Evolutionary conservation across 2,797 vertebrate genomes (phyloP), one percentile per base, ranked within the genome.

Genomic region (Synaphobranchus kaupii): DNA sequence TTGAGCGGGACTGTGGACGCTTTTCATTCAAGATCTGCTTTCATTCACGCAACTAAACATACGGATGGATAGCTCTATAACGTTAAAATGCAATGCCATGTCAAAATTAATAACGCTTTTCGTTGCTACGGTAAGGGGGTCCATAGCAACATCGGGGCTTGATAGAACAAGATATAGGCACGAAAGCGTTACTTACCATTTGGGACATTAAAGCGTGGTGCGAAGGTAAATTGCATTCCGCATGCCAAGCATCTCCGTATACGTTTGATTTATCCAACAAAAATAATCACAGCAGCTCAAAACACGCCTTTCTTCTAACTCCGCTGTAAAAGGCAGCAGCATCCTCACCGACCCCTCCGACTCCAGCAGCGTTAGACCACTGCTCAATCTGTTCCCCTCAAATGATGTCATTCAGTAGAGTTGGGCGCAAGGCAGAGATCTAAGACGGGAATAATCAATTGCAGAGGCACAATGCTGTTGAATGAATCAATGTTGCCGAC

Each of bases 341-440:
- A 88, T 88, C 80, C 80, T 84, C 80, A 44, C 80, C 34, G 20
- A 84, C 80, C 80, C 58, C 80, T 76, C 80, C 34, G 10, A 50
- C 78, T 56, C 86, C 84, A 50, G 87, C 84, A 52, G 84, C 48
- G 60, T n/a, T 48, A n/a, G 48, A 73, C 85, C 80, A 58, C 76
- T 56, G 88, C 86, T 84, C 85, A 83, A 84, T 84, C 88, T 84
- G 85, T 86, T 88, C 39, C 66, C 84, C 85, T 88, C 88, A 88
- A 85, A 93, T 95, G 93, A 95, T 91, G 94, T 95, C 94, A 95
- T 92, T 90, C 82, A 54, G 22, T 28, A 58, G 90, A 85, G 86
- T 89, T 87, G 91, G 87, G 91, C 92, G 92, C 92, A 17, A 78
- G 34, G 73, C 73, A 91, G 91, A 90, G 92, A 93, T 92, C 93